These are phyloP conservation scores for Microctenopoma steveboyesi DNA, from an alignment of 2,797 vertebrate species.

Conservation along the genomic window DNA sequence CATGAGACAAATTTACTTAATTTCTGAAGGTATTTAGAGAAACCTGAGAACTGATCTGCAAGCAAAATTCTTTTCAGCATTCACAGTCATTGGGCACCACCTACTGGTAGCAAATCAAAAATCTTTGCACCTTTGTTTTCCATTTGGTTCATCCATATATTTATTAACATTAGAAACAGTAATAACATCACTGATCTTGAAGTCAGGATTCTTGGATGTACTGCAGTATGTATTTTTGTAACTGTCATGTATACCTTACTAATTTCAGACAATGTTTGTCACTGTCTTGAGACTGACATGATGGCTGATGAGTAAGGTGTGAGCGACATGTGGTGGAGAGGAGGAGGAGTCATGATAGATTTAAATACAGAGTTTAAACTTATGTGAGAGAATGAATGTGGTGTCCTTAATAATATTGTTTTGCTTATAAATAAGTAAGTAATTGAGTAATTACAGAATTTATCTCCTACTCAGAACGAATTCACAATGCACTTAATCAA, in stretches of 20 bases:
- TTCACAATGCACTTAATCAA: too few relatives aligned
- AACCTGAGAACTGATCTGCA: background rate
- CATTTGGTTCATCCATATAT: background rate
- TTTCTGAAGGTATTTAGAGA: background rate
- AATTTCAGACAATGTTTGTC: background rate
- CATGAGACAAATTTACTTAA: background rate
- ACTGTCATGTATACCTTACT: background rate
- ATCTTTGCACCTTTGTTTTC: background rate
- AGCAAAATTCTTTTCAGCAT: background rate
- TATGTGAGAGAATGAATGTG: background rate
- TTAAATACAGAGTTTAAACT: background rate
- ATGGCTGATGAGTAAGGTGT: background rate
- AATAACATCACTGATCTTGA: too few relatives aligned
- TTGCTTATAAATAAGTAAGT: too few relatives aligned
- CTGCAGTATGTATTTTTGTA: too few relatives aligned
- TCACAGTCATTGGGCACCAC: slow-evolving; percentile 59
- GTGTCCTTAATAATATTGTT: too few relatives aligned
- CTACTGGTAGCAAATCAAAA: slow-evolving; percentile 53
- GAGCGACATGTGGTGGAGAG: background rate
- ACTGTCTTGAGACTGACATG: background rate
- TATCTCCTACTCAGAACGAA: too few relatives aligned
- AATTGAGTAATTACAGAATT: too few relatives aligned
- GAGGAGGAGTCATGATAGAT: background rate
- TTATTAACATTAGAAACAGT: background rate
- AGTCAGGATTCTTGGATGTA: too few relatives aligned